Evolutionary conservation across 2,888 invertebrate genomes (phyloP), one percentile per base, ranked within the genome.

Genomic region (Chaetogeoica ovagalla): DNA sequence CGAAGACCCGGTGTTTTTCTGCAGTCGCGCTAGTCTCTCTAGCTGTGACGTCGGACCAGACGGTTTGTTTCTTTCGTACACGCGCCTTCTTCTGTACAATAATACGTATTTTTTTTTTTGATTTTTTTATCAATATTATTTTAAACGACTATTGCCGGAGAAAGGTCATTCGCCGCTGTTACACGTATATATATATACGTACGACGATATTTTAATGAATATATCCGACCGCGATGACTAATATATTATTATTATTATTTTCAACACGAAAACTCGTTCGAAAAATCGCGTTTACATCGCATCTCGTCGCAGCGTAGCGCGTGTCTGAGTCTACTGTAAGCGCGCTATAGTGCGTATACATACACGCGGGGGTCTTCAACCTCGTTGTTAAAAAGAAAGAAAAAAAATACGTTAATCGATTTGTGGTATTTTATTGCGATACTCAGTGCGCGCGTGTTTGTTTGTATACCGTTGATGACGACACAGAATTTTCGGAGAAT

Each of bases 181-280:
- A 11, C 13, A 17, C 19, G 23, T 17, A 9, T 23, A 13, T 7
- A 7, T 5, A 11, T 7, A 11, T 13, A 11, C 1, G 48, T 13
- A 13, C 48, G 48, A 13, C 48, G 48, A 48, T 17, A 30, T 30
- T 30, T 2, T 30, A 30, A 30, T 30, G 30, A 30, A 30, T 30
- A 30, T 30, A 30, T 30, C 30, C 30, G 30, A 30, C 30, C 30
- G 30, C 23, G 63, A 65, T 74, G 74, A 65, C 74, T 74, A 74
- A 74, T 57, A 52, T 21, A 7, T 37, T 70, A 69, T 69, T 69
- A 7, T 9, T 9, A 9, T 55, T 30, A 30, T 30, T 30, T 30
- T 55, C 19, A 30, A 23, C 60, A 13, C 43, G 7, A 43, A 63
- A 74, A 74, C 63, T 74, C 55, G 63, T 74, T 65, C 74, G 19